Percentiles rank a stretch among this genome's conserved stretches.
These are phyloP conservation scores for Mythimna lalbum DNA, from an alignment of 2,888 invertebrate genomes.

Conservation along the genomic window DNA sequence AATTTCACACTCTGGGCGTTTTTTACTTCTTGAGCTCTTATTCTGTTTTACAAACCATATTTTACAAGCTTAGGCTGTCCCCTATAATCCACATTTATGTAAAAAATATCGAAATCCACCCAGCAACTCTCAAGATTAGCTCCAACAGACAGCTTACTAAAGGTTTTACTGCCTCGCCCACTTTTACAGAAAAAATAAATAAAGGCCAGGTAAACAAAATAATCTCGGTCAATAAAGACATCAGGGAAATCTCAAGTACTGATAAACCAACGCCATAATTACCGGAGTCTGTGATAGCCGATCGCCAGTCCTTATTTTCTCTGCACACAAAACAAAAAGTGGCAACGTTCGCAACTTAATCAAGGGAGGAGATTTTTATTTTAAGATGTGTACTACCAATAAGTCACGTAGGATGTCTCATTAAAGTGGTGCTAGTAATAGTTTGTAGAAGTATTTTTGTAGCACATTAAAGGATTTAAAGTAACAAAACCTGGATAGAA, in stretches of 20 bases:
- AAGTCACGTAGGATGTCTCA: slow-evolving; percentile 77
- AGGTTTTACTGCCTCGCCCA: slow-evolving; percentile 40
- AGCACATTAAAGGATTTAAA: slow-evolving; percentile 58
- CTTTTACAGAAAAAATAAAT: slow-evolving; percentile 48
- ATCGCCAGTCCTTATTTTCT: slow-evolving; percentile 74
- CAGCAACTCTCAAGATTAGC: slow-evolving; percentile 36
- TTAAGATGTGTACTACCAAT: slow-evolving; percentile 59
- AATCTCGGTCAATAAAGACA: slow-evolving; percentile 82
- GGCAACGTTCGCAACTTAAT: slow-evolving; percentile 73
- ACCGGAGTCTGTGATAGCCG: slow-evolving; percentile 76
- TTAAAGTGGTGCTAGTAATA: slow-evolving; percentile 74
- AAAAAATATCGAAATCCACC: slow-evolving; percentile 30
- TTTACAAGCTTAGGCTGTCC: slow-evolving; percentile 33
- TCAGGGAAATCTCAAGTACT: slow-evolving; percentile 79
- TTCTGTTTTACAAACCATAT: slow-evolving; percentile 32
- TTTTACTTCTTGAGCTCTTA: slow-evolving; percentile 30
- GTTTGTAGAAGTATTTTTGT: slow-evolving; percentile 62
- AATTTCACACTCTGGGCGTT: slow-evolving; percentile 53
- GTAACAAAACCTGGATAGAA: slow-evolving; percentile 74
- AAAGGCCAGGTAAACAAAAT: slow-evolving; percentile 64
- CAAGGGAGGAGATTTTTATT: slow-evolving; percentile 68
- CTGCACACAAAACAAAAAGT: slow-evolving; percentile 69
- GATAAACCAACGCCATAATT: slow-evolving; percentile 83
- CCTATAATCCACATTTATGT: slow-evolving; percentile 20
- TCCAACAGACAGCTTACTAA: slow-evolving; percentile 34